A percentile compares a stretch with the other conserved stretches of the same genome.
Evolutionary conservation across 2,888 invertebrate genomes (phyloP).

Genomic region (Drosophila cognata): DNA sequence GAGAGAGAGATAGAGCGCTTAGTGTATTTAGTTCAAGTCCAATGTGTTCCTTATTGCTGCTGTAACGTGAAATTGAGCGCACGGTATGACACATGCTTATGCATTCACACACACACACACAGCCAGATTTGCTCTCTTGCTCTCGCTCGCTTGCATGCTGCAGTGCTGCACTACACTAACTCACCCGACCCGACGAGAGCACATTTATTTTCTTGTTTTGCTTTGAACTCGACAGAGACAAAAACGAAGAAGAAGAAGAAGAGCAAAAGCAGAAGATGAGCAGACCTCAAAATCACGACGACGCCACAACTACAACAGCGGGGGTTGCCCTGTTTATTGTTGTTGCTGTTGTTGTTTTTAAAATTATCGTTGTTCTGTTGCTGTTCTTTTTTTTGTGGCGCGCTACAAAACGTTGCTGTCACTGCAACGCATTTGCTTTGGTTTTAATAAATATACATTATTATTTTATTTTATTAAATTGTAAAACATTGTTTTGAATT

Average conservation of each 20-base stretch:
- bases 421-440: conserved; percentile 27
- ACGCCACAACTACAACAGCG: conserved; percentile 50
- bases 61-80: conserved; percentile 56
- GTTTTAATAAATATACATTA: conserved; percentile 35
- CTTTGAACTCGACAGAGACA: conserved; percentile 42
- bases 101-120: conserved; percentile 25
- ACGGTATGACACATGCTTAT: conserved; percentile 57
- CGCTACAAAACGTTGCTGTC: conserved; percentile 52
- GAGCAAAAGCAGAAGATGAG: conserved; percentile 37
- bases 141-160: conserved; percentile 19
- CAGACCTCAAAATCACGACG: conserved; percentile 61
- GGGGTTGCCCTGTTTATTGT: conserved; percentile 54
- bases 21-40: conserved; percentile 68
- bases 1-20: conserved; percentile 9
- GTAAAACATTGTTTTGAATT: conserved; percentile 68
- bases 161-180: conserved; percentile 31
- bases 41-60: conserved; percentile 63
- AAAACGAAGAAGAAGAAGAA: conserved; percentile 5
- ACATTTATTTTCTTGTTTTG: conserved; percentile 54
- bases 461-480: conserved; percentile 74
- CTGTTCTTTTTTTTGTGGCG: conserved; percentile 54
- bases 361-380: conserved; percentile 27
- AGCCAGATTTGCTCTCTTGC: conserved; percentile 16
- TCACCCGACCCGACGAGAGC: conserved; percentile 53
- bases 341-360: conserved; percentile 30